Evolutionary conservation across 37 sponge, comb jelly and placozoan genomes (phyloP).

Genomic region (Amphimedon queenslandica): DNA sequence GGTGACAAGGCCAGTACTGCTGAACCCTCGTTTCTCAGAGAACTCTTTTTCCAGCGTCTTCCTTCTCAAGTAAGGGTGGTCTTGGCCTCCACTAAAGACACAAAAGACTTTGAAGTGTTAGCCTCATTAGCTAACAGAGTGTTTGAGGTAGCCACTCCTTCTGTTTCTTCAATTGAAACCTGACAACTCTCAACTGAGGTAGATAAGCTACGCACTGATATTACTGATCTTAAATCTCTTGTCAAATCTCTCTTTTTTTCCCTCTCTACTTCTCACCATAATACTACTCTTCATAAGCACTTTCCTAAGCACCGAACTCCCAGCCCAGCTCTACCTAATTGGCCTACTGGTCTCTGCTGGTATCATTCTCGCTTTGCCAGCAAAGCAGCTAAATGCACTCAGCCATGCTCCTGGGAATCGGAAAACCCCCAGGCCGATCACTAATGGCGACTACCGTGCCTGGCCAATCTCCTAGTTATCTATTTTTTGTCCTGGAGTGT

Average conservation of each 20-base stretch:
- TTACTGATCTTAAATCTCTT: background rate
- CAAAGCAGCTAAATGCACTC: constrained; percentile 38
- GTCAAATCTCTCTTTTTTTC: background rate
- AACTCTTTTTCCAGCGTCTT: constrained; percentile 30
- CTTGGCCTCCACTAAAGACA: constrained; percentile 8
- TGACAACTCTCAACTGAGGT: background rate
- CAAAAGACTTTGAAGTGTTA: constrained; percentile 8
- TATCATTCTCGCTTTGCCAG: constrained; percentile 42
- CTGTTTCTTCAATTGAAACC: background rate
- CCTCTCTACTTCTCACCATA: background rate
- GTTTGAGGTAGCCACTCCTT: constrained; percentile 11
- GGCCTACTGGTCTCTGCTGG: constrained; percentile 21
- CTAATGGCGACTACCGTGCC: constrained; percentile 37
- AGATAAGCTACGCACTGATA: background rate
- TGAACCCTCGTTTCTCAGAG: constrained; percentile 9
- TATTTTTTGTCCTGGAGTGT: constrained; percentile 30
- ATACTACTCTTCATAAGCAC: background rate
- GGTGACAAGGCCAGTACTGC: constrained; percentile 3
- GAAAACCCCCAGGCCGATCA: constrained; percentile 58
- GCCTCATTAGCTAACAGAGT: constrained; percentile 23
- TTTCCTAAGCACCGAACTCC: background rate
- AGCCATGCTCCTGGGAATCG: constrained; percentile 32
- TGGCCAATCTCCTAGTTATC: constrained; percentile 56
- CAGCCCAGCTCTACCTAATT: background rate
- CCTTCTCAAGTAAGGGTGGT: constrained; percentile 25